A percentile compares a stretch with the other conserved stretches of the same genome.
Conservation (phyloP, 2,888 invertebrate genomes). For the Synanthedon formicaeformis region DNA sequence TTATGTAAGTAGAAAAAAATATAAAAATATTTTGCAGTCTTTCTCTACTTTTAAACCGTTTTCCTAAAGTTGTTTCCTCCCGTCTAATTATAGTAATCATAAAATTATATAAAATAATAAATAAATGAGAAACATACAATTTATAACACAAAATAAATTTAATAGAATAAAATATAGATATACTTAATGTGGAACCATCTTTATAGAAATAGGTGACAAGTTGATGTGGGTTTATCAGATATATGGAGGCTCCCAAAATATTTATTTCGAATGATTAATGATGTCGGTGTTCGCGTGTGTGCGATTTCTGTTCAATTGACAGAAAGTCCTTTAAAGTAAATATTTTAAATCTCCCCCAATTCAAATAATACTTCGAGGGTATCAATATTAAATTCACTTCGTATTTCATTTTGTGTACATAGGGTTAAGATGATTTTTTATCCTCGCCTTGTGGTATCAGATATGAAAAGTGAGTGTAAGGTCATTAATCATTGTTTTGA, state of each 20-base stretch:
- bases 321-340: slow-evolving; percentile 40
- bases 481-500: slow-evolving; percentile 10
- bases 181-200: too few species aligned
- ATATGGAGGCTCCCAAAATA: slow-evolving; percentile 18
- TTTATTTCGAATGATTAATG: slow-evolving; percentile 59
- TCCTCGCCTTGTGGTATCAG: not conserved
- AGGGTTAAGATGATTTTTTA: slow-evolving; percentile 18
- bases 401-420: slow-evolving; percentile 31
- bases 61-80: too few species aligned
- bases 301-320: slow-evolving; percentile 55
- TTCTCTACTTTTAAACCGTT: too few species aligned
- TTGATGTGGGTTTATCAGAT: not conserved
- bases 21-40: too few species aligned
- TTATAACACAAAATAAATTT: too few species aligned
- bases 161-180: too few species aligned
- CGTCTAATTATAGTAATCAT: too few species aligned
- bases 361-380: slow-evolving; percentile 38
- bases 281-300: slow-evolving; percentile 39
- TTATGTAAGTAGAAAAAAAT: too few species aligned
- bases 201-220: too few species aligned
- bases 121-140: too few species aligned
- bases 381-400: slow-evolving; percentile 26
- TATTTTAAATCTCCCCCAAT: slow-evolving; percentile 40
- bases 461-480: slow-evolving; percentile 30
- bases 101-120: too few species aligned